Percentiles rank a stretch among this genome's conserved stretches.
These are phyloP conservation scores for Lacerta viridis DNA, from an alignment of 2,797 vertebrate species.

Conservation along the genomic window DNA sequence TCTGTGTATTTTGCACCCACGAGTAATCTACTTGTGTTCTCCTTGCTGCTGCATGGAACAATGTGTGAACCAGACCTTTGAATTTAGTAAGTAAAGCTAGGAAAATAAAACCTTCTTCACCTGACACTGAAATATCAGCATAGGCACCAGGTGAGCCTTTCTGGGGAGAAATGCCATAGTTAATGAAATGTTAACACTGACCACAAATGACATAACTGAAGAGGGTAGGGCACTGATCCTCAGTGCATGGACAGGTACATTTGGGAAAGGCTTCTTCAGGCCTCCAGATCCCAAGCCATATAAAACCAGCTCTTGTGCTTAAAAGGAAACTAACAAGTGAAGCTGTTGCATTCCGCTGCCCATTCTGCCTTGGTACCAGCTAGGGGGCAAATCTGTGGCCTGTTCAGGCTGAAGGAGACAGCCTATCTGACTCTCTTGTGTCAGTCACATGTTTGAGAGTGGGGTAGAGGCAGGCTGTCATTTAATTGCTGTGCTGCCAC, in stretches of 20 bases:
- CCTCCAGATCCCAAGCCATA: not conserved
- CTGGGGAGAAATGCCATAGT: not conserved
- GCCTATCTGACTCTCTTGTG: too few relatives aligned
- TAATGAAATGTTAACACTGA: not conserved
- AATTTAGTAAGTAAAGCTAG: not conserved
- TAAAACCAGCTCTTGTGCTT: not conserved
- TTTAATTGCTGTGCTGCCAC: too few relatives aligned
- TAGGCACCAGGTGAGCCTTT: not conserved
- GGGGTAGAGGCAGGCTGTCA: too few relatives aligned
- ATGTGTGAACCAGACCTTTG: too few relatives aligned
- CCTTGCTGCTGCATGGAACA: too few relatives aligned
- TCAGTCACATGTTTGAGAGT: too few relatives aligned
- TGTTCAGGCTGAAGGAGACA: too few relatives aligned
- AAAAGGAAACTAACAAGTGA: not conserved
- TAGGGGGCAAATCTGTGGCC: too few relatives aligned
- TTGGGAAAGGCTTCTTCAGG: not conserved
- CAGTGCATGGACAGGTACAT: not conserved
- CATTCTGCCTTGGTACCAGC: too few relatives aligned
- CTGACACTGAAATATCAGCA: not conserved
- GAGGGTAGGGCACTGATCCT: not conserved
- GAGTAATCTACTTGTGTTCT: too few relatives aligned
- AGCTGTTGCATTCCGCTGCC: not conserved
- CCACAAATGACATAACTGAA: not conserved
- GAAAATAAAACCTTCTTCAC: not conserved
- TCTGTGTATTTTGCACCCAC: too few relatives aligned